A percentile compares a stretch with the other conserved stretches of the same genome.
Evolutionary conservation across 1,140 invertebrate species (phyloP).

Genomic region (Apis mellifera): Amel_HAv3.1 CM009946.2:1255501-1256000

Average conservation of each 20-base stretch:
- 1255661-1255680: background rate
- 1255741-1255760: background rate
- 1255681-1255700: background rate
- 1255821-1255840: conserved; percentile 24
- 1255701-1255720: background rate
- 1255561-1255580: background rate
- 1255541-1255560: no score
- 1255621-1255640: no score
- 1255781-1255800: conserved; percentile 15
- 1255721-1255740: background rate
- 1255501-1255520: background rate
- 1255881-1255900: conserved; percentile 47
- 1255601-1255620: no score
- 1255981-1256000: conserved; percentile 48
- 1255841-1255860: conserved; percentile 15
- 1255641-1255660: background rate
- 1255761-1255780: background rate
- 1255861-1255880: conserved; percentile 36
- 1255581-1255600: background rate
- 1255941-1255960: conserved; percentile 61
- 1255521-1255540: background rate
- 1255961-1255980: conserved; percentile 67
- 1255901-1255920: conserved; percentile 36
- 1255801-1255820: conserved; percentile 30
- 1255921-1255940: conserved; percentile 46